phyloP scores from a whole-genome alignment of 2,797 vertebrate species.

The Oreortyx pictus region DNA sequence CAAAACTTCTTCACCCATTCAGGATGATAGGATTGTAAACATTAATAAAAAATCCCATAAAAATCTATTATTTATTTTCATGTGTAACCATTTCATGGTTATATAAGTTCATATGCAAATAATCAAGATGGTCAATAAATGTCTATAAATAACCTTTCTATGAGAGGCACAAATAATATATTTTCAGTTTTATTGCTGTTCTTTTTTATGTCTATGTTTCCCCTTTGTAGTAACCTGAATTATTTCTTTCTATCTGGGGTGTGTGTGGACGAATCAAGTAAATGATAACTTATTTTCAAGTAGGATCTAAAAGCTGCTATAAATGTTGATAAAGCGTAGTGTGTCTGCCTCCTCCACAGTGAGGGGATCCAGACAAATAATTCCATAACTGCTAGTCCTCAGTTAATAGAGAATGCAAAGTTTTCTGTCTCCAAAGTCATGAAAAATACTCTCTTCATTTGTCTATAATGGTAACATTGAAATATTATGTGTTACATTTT shows the following conservation, averaged over 20 bases:
- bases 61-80: neutral
- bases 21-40: neutral
- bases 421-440: neutral
- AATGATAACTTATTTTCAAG: constrained; percentile 32
- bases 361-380: neutral
- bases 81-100: neutral
- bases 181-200: neutral
- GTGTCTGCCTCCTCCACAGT: neutral
- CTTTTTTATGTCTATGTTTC: neutral
- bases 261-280: neutral
- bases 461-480: neutral
- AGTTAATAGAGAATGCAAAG: neutral
- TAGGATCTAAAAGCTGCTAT: neutral
- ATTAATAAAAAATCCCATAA: neutral
- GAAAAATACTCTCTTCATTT: constrained; percentile 33
- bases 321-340: neutral
- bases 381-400: neutral
- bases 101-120: neutral
- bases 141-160: neutral
- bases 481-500: neutral
- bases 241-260: neutral
- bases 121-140: neutral
- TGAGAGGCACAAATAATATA: neutral
- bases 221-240: neutral
- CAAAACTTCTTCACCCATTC: neutral